Evolutionary conservation across 2,797 vertebrate species (phyloP).

Genomic region (Melopsittacus undulatus): DNA sequence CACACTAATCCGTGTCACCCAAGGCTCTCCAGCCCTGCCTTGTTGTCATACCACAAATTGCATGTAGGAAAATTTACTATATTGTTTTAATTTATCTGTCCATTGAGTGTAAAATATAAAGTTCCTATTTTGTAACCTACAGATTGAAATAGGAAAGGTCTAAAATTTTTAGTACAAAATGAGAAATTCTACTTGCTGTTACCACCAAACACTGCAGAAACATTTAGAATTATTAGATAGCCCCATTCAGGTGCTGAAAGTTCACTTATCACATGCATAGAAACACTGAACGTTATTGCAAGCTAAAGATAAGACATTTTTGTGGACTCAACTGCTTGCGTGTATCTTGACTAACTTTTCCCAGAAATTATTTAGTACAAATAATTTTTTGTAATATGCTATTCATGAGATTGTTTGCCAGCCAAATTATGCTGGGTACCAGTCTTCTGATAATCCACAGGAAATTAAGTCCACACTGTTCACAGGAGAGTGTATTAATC

Average conservation of each 20-base stretch:
- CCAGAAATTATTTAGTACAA: background rate
- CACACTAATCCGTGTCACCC: background rate
- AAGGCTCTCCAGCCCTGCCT: background rate
- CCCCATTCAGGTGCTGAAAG: background rate
- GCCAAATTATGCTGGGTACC: fast-evolving
- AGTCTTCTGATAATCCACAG: background rate
- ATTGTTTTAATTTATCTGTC: background rate
- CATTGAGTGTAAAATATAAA: background rate
- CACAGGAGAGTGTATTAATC: background rate
- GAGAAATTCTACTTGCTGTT: background rate
- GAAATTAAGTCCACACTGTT: background rate
- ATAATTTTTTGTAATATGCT: background rate
- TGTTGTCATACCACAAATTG: background rate
- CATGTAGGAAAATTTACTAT: background rate
- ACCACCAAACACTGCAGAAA: background rate
- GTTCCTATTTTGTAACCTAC: background rate
- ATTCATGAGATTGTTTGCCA: background rate
- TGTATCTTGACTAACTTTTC: background rate
- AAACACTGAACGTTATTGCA: background rate
- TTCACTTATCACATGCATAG: background rate
- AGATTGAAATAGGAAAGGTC: background rate
- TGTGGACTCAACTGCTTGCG: background rate
- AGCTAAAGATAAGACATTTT: background rate
- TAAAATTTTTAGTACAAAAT: background rate
- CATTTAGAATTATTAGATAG: background rate